Conservation (phyloP, 2,888 invertebrate species). For the Heteropelma amictum region DNA sequence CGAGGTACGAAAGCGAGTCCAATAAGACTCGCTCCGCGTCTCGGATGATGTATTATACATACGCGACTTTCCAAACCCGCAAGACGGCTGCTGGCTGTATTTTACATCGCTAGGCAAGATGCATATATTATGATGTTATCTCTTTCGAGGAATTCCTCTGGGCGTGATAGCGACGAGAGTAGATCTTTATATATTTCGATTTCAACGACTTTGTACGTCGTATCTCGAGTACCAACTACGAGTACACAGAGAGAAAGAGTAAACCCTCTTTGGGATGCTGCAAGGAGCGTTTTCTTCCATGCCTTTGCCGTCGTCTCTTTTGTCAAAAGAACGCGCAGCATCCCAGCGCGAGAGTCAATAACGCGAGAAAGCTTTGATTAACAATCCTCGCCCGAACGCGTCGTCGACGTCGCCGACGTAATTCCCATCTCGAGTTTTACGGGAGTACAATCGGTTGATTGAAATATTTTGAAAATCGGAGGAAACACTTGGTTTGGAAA, state of each 20-base stretch:
- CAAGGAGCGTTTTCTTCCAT: background rate
- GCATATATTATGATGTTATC: constrained; percentile 67
- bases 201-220: constrained; percentile 47
- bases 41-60: constrained; percentile 58
- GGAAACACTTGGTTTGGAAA: too few relatives aligned
- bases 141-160: constrained; percentile 63
- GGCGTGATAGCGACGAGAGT: constrained; percentile 54
- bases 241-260: constrained; percentile 5
- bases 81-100: constrained; percentile 61
- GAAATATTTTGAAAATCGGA: too few relatives aligned
- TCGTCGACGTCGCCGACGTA: background rate
- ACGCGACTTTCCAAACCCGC: constrained; percentile 58
- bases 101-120: constrained; percentile 63
- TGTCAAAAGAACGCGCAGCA: too few relatives aligned
- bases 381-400: constrained; percentile 8
- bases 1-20: constrained; percentile 51
- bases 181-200: constrained; percentile 57
- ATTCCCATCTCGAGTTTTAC: too few relatives aligned
- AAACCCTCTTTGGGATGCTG: constrained; percentile 7
- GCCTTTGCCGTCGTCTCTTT: background rate
- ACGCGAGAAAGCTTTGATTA: constrained; percentile 35
- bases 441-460: too few relatives aligned
- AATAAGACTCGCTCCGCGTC: constrained; percentile 55
- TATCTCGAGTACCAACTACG: background rate
- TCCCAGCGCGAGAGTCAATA: constrained; percentile 25